Conservation (phyloP, 2,888 invertebrate species). For the Beris chalybata region DNA sequence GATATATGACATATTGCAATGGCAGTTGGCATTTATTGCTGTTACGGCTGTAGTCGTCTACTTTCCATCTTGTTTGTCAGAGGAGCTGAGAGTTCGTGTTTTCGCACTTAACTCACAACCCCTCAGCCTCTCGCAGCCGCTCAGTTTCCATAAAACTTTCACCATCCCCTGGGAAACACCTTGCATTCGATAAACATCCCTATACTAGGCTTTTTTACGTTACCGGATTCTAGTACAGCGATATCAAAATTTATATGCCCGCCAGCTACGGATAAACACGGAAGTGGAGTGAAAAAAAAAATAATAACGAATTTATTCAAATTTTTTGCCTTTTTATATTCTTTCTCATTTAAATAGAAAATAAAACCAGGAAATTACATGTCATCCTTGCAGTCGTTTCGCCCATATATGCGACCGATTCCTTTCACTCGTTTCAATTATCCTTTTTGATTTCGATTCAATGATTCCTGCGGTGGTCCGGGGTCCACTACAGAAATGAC, state of each 20-base stretch:
- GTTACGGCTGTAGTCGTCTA: slow-evolving; percentile 12
- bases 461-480: slow-evolving; percentile 18
- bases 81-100: background rate
- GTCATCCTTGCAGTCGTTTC: slow-evolving; percentile 29
- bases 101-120: slow-evolving; percentile 1
- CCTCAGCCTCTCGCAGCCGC: background rate
- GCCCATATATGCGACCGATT: background rate
- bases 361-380: slow-evolving; percentile 39
- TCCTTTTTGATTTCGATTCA: slow-evolving; percentile 29
- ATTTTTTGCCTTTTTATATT: slow-evolving; percentile 30
- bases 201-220: background rate
- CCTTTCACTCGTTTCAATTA: background rate
- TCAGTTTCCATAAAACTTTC: background rate
- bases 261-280: background rate
- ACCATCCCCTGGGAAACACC: background rate
- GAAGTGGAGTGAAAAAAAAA: background rate
- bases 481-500: slow-evolving; percentile 6
- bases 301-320: slow-evolving; percentile 29
- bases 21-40: slow-evolving; percentile 38
- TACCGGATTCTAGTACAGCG: background rate
- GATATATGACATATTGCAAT: slow-evolving; percentile 39
- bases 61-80: slow-evolving; percentile 19
- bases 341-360: slow-evolving; percentile 37
- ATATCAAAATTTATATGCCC: slow-evolving; percentile 33
- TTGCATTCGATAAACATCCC: background rate